Conservation (phyloP, 2,113 vertebrate genomes). For the Chaetops frenatus region DNA sequence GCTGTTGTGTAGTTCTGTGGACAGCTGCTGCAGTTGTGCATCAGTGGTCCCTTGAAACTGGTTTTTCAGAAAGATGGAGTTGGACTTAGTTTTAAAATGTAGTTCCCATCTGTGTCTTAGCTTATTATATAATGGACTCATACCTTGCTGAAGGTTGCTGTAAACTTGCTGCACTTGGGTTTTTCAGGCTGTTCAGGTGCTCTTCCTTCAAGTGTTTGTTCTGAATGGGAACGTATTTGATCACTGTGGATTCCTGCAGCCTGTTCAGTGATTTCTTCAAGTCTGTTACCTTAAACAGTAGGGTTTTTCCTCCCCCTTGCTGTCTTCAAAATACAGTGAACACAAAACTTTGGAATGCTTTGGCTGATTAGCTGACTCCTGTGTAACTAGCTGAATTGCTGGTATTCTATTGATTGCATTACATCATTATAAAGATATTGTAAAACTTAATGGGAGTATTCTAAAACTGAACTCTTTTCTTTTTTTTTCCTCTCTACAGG, state of each 20-base stretch:
- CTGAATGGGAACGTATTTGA: not conserved
- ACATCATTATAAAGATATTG: not conserved
- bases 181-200: not conserved
- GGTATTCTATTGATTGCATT: not conserved
- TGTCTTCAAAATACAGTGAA: not conserved
- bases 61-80: not conserved
- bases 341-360: not conserved
- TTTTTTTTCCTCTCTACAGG: conserved; percentile 67
- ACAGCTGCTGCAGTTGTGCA: not conserved
- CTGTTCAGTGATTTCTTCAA: not conserved
- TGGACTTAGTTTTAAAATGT: not conserved
- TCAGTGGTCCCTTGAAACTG: not conserved
- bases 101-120: not conserved
- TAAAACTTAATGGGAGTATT: not conserved
- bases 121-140: not conserved
- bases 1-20: not conserved
- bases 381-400: not conserved
- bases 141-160: not conserved
- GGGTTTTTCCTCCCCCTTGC: not conserved
- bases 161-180: not conserved
- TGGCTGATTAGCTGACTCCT: not conserved
- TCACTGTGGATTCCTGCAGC: not conserved
- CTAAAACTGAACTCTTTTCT: not conserved
- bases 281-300: not conserved
- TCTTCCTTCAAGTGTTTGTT: not conserved